Evolutionary conservation across 2,113 vertebrate genomes (phyloP), one percentile per base, ranked within the genome.

Genomic region (Petromus typicus): DNA sequence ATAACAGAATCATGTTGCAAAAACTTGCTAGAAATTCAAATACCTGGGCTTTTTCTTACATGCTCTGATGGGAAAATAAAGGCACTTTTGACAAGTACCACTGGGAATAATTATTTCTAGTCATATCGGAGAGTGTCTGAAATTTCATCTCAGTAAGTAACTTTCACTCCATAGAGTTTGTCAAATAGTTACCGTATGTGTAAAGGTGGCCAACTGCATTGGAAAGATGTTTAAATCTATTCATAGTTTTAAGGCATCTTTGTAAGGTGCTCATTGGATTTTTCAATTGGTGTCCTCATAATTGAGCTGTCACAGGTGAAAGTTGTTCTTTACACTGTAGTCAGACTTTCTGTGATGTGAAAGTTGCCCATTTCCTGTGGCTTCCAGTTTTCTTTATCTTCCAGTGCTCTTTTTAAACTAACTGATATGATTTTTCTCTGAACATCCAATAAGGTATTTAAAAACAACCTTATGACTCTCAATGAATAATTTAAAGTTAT

Each of bases 401-500:
- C 4, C 9, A 56, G 17, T 66, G 13, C 22, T 83, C 0, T 84
- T 91, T 40, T 83, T n/a, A 94, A 64, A 48, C 37, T 80, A 2
- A 61, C 78, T 12, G 37, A 90, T 27, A 25, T 61, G 37, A 43
- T 11, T 92, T 90, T 93, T 91, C 16, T 90, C 45, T 89, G 27
- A 83, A 45, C 10, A 54, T 63, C 34, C 37, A 91, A 76, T 54
- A 56, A 75, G 5, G 7, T 86, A 61, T 93, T 90, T 95, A 73
- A 95, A 94, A 94, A 83, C 93, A 94, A 96, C 32, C 64, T 61
- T 83, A 80, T 43, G 20, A 48, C 23, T 84, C 30, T 37, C 16
- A 83, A 10, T 89, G 79, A 96, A 89, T 66, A 51, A 95, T 85
- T 93, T 92, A 13, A 94, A 87, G 89, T 95, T 23, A 86, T 86